phyloP scores from a whole-genome alignment of 2,113 vertebrate species.

The Acanthochromis polyacanthus region DNA sequence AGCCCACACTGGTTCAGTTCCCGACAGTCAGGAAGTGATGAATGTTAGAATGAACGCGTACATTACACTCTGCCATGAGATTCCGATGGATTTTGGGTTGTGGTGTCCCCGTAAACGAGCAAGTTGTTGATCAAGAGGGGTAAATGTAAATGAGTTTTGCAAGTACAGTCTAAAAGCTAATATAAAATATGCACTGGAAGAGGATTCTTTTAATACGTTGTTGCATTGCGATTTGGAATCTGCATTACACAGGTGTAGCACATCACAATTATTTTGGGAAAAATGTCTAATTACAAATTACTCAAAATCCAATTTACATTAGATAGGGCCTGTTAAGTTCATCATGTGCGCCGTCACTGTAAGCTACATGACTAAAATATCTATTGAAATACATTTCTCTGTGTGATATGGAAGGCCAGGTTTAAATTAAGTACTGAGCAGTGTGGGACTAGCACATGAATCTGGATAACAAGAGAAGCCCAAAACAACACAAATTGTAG shows the following conservation, averaged over 20 bases:
- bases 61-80: conserved; percentile 26
- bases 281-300: background rate
- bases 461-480: too few relatives aligned
- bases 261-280: background rate
- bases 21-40: conserved; percentile 56
- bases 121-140: conserved; percentile 1
- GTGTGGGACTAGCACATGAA: too few relatives aligned
- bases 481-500: too few relatives aligned
- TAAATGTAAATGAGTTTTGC: conserved; percentile 31
- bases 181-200: too few relatives aligned
- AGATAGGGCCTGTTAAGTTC: too few relatives aligned
- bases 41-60: conserved; percentile 51
- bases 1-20: conserved; percentile 43
- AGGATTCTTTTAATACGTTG: too few relatives aligned
- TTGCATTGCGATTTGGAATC: too few relatives aligned
- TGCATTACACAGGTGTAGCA: too few relatives aligned
- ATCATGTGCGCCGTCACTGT: background rate
- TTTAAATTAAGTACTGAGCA: background rate
- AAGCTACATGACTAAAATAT: background rate
- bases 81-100: conserved; percentile 14
- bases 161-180: background rate
- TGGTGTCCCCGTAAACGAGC: conserved; percentile 16
- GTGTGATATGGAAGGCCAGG: background rate
- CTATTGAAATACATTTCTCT: too few relatives aligned
- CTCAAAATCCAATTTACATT: background rate